Evolutionary conservation across 2,113 vertebrate species (phyloP).

Genomic region (Thryonomys swinderianus): DNA sequence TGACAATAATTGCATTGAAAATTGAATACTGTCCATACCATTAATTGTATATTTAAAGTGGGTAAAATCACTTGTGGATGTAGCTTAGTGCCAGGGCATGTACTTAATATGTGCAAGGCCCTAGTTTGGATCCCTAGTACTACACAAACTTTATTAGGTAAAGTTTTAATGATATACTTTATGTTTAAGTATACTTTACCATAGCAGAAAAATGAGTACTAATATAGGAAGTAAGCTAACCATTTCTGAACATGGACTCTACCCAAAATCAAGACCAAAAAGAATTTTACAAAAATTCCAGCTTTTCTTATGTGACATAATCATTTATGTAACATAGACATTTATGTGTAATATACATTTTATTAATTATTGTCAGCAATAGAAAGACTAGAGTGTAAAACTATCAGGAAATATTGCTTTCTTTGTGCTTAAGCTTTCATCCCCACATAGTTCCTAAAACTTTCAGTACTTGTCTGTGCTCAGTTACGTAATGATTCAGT

Average conservation of each 20-base stretch:
- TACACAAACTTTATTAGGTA: not conserved
- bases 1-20: not conserved
- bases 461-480: not conserved
- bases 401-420: not conserved
- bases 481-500: not conserved
- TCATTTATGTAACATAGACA: not conserved
- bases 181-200: not conserved
- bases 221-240: not conserved
- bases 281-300: not conserved
- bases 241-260: not conserved
- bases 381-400: not conserved
- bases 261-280: not conserved
- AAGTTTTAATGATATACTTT: not conserved
- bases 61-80: not conserved
- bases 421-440: not conserved
- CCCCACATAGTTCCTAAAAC: not conserved
- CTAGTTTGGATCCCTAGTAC: not conserved
- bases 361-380: not conserved
- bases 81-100: no score
- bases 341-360: not conserved
- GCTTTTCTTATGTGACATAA: not conserved
- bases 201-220: not conserved
- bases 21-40: not conserved
- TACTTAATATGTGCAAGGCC: no score
- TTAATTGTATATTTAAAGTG: not conserved